phyloP scores from a whole-genome alignment of 2,797 vertebrate genomes.

The Cyprinodon diabolis region DNA sequence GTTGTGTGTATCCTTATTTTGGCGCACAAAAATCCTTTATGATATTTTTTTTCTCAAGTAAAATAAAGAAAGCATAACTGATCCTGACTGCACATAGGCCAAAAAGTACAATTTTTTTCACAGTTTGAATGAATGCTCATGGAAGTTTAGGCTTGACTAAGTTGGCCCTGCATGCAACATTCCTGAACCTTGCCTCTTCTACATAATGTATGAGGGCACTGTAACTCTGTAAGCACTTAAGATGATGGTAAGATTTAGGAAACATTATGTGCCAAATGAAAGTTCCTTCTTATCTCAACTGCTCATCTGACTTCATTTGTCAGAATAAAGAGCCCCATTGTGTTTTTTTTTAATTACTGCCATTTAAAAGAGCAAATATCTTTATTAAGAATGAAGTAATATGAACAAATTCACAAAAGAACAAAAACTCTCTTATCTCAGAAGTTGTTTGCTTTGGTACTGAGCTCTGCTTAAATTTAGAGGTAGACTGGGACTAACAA shows the following conservation, averaged over 20 bases:
- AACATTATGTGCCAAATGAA: conserved; percentile 12
- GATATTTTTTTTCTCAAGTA: conserved; percentile 30
- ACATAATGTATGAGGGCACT: conserved; percentile 14
- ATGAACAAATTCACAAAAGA: conserved; percentile 15
- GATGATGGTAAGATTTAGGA: conserved; percentile 28
- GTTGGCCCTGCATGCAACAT: conserved; percentile 17
- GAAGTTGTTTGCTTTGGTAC: not conserved
- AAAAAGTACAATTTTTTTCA: conserved; percentile 51
- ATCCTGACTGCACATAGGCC: conserved; percentile 38
- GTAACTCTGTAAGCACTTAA: conserved; percentile 29
- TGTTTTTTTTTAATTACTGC: conserved; percentile 15
- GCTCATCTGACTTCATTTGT: conserved; percentile 25
- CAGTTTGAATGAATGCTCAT: conserved; percentile 25
- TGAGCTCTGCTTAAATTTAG: not conserved
- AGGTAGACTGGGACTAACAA: not conserved
- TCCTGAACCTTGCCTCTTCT: conserved; percentile 27
- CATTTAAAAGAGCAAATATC: conserved; percentile 14
- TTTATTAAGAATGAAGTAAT: conserved; percentile 9
- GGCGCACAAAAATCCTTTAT: conserved; percentile 51
- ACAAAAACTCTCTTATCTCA: conserved; percentile 15
- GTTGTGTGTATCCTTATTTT: conserved; percentile 39
- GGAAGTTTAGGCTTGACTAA: conserved; percentile 11
- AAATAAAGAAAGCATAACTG: conserved; percentile 30
- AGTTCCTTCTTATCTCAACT: conserved; percentile 19
- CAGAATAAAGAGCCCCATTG: conserved; percentile 3